Conservation (phyloP, 2,888 invertebrate species). For the Deroplatys truncata region DNA sequence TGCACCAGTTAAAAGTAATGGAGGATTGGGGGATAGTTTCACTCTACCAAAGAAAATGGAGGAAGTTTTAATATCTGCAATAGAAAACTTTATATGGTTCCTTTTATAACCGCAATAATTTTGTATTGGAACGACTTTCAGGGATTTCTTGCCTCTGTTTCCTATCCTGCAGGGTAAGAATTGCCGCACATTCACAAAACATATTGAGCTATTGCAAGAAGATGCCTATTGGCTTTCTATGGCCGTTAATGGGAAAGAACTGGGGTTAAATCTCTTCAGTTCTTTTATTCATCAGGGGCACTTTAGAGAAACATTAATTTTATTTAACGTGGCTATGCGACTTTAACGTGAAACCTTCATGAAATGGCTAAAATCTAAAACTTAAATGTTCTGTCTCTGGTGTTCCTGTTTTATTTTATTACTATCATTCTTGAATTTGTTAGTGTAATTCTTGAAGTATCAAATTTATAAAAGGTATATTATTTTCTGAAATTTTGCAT, state of each 20-base stretch:
- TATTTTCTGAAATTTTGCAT: no score
- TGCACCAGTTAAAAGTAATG: conserved; percentile 7
- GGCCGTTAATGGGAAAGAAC: neutral
- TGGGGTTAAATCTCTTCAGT: neutral
- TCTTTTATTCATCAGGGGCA: neutral
- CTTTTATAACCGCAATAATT: conserved; percentile 10
- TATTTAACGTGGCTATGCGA: no score
- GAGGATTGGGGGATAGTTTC: neutral
- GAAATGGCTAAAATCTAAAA: no score
- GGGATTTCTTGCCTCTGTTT: neutral
- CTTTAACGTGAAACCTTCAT: no score
- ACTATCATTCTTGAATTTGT: no score
- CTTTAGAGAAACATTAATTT: neutral
- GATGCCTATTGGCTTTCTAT: neutral
- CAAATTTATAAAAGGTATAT: no score
- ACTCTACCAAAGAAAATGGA: neutral
- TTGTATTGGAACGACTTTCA: neutral
- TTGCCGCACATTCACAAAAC: neutral
- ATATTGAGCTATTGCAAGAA: neutral
- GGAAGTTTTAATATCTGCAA: conserved; percentile 4
- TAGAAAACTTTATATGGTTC: neutral
- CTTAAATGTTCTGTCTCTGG: no score
- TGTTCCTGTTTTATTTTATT: no score
- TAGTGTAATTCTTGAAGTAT: no score
- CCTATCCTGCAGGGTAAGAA: neutral